Conservation (phyloP, 1,140 invertebrate species). For the Drosophila grimshawi region DNA sequence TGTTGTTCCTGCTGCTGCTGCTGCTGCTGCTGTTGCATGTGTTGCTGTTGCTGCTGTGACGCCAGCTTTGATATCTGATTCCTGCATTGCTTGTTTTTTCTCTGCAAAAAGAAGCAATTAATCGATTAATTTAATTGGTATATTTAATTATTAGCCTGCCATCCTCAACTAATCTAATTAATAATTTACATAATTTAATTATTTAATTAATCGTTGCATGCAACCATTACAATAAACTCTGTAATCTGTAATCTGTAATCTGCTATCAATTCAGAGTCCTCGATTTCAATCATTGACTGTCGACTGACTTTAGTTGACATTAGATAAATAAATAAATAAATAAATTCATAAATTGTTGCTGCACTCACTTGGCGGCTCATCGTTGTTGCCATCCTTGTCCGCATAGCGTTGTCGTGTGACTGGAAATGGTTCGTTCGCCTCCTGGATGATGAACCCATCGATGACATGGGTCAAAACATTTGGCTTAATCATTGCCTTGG, state of each 20-base stretch:
- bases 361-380: constrained; percentile 88
- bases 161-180: too few species aligned
- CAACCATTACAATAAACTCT: too few species aligned
- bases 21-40: not conserved
- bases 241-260: too few species aligned
- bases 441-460: constrained; percentile 98
- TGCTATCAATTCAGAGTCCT: too few species aligned
- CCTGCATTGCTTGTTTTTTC: constrained; percentile 84
- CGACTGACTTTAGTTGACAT: too few species aligned
- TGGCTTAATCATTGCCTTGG: constrained; percentile 98
- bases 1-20: constrained; percentile 1
- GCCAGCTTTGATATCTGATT: constrained; percentile 57
- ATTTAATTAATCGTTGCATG: too few species aligned
- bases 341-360: not conserved
- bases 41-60: constrained; percentile 20
- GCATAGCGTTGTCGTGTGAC: constrained; percentile 88
- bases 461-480: constrained; percentile 98
- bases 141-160: too few species aligned
- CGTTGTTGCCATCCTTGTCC: constrained; percentile 85
- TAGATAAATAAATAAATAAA: too few species aligned
- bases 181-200: too few species aligned
- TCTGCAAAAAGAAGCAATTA: constrained; percentile 46
- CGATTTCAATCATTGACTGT: too few species aligned
- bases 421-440: constrained; percentile 95
- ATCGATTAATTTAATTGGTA: too few species aligned